phyloP scores from a whole-genome alignment of 2,888 invertebrate genomes.

The Balanococcus diminutus region DNA sequence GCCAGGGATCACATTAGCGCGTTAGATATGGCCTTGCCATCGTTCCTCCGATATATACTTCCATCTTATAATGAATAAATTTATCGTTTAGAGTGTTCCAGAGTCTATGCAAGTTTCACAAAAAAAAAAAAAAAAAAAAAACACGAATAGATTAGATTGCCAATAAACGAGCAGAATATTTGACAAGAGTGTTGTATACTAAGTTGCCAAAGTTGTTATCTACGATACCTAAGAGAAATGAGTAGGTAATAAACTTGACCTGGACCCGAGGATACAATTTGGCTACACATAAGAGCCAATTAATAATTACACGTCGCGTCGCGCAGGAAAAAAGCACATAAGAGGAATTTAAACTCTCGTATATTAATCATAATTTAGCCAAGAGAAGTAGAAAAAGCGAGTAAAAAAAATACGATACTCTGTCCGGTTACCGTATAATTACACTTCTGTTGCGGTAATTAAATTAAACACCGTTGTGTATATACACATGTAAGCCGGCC shows the following conservation, averaged over 20 bases:
- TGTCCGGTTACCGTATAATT: neutral
- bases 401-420: neutral
- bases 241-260: neutral
- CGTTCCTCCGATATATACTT: neutral
- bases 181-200: neutral
- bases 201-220: neutral
- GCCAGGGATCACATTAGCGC: neutral
- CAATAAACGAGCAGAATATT: neutral
- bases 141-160: neutral
- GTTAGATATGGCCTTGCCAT: neutral
- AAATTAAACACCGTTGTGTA: conserved; percentile 11
- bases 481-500: neutral
- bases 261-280: neutral
- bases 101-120: no score
- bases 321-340: neutral
- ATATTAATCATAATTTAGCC: neutral
- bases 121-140: no score
- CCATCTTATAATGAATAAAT: neutral
- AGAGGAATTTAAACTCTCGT: neutral
- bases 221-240: neutral
- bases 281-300: neutral
- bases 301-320: neutral
- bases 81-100: neutral
- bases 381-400: neutral
- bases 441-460: neutral